Evolutionary conservation across 2,113 vertebrate genomes (phyloP), one percentile per base, ranked within the genome.

Genomic region (Cairina moschata): DNA sequence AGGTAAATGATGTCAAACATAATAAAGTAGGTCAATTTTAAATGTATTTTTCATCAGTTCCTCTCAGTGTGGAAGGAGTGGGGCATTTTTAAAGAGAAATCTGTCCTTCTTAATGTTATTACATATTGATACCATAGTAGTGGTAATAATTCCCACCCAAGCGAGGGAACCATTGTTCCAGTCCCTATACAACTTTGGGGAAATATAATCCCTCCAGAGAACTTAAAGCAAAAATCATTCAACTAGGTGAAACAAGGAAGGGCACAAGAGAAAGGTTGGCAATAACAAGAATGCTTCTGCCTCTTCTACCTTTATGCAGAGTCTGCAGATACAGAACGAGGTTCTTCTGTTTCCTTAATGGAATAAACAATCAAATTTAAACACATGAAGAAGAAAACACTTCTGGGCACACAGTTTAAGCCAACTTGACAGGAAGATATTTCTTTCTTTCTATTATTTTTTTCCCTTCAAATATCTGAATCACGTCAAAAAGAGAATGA

Each of bases 381-480:
- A 83, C 55, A 65, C 31, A 21, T 21, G 80, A n/a, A 76, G 68
- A 42, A 46, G 34, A 93, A 95, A 92, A 65, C 76, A 56, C 38
- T 68, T 88, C 16, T 83, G 38, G 67, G 55, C 50, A n/a, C 67
- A 78, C 84, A 81, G 63, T 74, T 75, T 95, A 91, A 89, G 69
- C 25, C 56, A 84, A 9, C 12, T 68, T 15, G 17, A 82, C 69
- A 32, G 42, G 58, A 75, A 72, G 31, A 91, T 18, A 44, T 74
- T 73, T 95, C 22, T 17, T 11, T 52, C 36, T 68, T 83, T 74
- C 89, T 18, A 17, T 21, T 46, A 10, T 48, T 48, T 48, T 48
- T 48, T 87, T 46, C 69, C 86, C 26, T 62, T 90, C 34, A 87
- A 92, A 83, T 67, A 93, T 81, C 93, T 97, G 69, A 95, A 68